Conservation (phyloP, 2,113 vertebrate species). For the Benitochromis conjunctus region DNA sequence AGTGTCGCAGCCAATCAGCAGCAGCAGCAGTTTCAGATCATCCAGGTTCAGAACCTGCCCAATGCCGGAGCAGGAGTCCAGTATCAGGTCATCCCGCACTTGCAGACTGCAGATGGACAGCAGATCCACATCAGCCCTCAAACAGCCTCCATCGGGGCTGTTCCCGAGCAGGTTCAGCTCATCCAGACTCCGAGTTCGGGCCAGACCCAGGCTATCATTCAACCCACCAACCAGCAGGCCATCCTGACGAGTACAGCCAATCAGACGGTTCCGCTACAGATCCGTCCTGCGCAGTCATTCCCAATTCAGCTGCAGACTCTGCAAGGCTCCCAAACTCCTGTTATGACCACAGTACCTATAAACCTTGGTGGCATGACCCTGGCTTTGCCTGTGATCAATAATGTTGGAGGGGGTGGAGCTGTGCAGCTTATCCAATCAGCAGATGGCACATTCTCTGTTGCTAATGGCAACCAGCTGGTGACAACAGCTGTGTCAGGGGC, state of each 20-base stretch:
- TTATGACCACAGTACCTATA: slow-evolving; percentile 95
- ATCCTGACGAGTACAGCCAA: slow-evolving; percentile 88
- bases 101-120: slow-evolving; percentile 94
- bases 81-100: slow-evolving; percentile 98
- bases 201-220: slow-evolving; percentile 87
- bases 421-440: slow-evolving; percentile 86
- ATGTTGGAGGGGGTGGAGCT: slow-evolving; percentile 80
- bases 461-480: slow-evolving; percentile 87
- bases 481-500: slow-evolving; percentile 76
- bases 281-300: slow-evolving; percentile 92
- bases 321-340: slow-evolving; percentile 87
- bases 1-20: slow-evolving; percentile 52
- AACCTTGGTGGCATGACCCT: slow-evolving; percentile 96
- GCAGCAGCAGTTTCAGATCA: slow-evolving; percentile 88
- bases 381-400: slow-evolving; percentile 95
- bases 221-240: slow-evolving; percentile 66
- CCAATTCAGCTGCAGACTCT: slow-evolving; percentile 93
- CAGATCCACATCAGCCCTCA: slow-evolving; percentile 92
- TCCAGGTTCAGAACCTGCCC: slow-evolving; percentile 88
- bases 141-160: slow-evolving; percentile 73
- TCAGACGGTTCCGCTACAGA: slow-evolving; percentile 91
- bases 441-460: slow-evolving; percentile 87
- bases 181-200: slow-evolving; percentile 83
- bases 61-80: slow-evolving; percentile 87
- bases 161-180: slow-evolving; percentile 92